Percentiles rank a stretch among this genome's conserved stretches.
Evolutionary conservation across 2,888 invertebrate genomes (phyloP).

Genomic region (Falcaria lacertinaria): DNA sequence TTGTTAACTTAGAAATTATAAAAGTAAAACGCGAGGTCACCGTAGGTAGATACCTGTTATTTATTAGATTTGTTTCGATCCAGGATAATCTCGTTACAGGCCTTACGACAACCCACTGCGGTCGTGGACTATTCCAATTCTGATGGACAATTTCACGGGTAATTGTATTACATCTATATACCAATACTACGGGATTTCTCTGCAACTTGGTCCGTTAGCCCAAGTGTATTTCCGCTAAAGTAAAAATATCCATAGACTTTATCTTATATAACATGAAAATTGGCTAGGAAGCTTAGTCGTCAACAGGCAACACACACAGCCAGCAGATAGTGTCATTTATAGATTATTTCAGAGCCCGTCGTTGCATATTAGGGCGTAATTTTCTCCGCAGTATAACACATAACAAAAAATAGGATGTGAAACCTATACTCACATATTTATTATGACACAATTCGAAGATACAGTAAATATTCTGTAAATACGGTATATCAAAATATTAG

Average conservation of each 20-base stretch:
- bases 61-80: slow-evolving; percentile 73
- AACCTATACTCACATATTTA: neutral
- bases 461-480: neutral
- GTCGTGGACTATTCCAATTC: slow-evolving; percentile 7
- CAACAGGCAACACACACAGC: no score
- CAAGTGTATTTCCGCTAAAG: no score
- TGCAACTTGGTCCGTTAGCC: no score
- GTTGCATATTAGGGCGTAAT: no score
- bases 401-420: no score
- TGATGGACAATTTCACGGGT: neutral
- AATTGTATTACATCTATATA: neutral
- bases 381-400: no score
- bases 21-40: slow-evolving; percentile 41
- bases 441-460: neutral
- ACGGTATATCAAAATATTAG: neutral
- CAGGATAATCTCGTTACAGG: slow-evolving; percentile 62
- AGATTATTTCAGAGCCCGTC: no score
- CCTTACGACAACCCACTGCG: slow-evolving; percentile 22
- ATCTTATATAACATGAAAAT: no score
- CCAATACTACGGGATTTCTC: slow-evolving; percentile 12
- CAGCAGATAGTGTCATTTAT: no score
- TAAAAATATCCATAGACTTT: no score
- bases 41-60: slow-evolving; percentile 58
- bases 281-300: no score
- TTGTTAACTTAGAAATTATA: slow-evolving; percentile 32